Conservation (phyloP, 2,797 vertebrate genomes). For the Tapirus indicus region DNA sequence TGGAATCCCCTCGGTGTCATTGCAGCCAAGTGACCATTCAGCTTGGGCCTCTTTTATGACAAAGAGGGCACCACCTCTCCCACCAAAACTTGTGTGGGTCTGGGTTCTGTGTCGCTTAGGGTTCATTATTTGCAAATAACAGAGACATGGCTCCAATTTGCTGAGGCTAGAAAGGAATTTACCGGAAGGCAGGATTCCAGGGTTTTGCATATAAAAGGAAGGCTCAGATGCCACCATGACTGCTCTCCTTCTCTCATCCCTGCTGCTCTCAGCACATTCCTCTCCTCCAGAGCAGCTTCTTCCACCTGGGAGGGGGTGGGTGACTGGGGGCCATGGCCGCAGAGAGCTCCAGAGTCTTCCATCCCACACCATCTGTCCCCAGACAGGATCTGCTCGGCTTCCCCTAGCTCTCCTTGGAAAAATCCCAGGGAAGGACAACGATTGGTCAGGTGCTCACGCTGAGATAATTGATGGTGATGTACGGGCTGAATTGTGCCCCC, state of each 20-base stretch:
- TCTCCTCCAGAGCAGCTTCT: not conserved
- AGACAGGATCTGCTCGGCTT: fast-evolving
- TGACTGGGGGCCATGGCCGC: not conserved
- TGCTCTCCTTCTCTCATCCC: not conserved
- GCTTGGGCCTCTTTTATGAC: not conserved
- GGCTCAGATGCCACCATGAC: not conserved
- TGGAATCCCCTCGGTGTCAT: not conserved
- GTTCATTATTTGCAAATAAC: not conserved
- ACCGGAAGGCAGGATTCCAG: not conserved
- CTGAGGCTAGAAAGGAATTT: not conserved
- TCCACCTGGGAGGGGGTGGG: not conserved
- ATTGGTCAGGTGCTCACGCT: not conserved
- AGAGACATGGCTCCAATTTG: not conserved
- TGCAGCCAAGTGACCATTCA: too few relatives aligned
- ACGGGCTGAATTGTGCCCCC: not conserved
- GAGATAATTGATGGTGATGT: not conserved
- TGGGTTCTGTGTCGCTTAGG: fast-evolving
- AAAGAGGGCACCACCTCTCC: not conserved
- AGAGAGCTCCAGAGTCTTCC: not conserved
- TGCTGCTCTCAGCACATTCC: too few relatives aligned
- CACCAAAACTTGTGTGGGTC: fast-evolving
- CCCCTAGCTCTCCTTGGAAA: not conserved
- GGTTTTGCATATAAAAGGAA: not conserved
- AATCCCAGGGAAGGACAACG: too few relatives aligned
- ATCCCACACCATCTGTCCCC: not conserved